These are phyloP conservation scores for Picathartes gymnocephalus DNA, from an alignment of 2,113 vertebrate genomes.

Conservation along the genomic window DNA sequence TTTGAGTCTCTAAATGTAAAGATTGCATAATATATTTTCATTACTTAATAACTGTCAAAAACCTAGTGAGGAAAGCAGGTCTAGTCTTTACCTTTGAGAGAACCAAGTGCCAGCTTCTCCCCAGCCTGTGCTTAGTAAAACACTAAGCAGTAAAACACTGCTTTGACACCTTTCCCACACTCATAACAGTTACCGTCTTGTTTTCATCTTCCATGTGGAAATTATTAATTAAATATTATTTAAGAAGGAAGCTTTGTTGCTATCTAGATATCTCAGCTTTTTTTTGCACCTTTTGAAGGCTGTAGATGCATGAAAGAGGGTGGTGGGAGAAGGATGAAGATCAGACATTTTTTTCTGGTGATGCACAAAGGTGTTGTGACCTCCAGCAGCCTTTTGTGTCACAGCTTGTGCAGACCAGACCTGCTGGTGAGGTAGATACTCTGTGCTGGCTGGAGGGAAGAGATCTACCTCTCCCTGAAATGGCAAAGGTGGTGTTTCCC, in stretches of 20 bases:
- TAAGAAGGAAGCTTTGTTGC: not conserved
- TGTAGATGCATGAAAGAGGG: not conserved
- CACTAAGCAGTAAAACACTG: not conserved
- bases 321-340: not conserved
- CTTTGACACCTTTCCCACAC: not conserved
- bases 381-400: not conserved
- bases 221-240: not conserved
- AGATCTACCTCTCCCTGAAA: not conserved
- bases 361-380: not conserved
- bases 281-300: not conserved
- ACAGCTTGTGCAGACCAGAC: fast-evolving
- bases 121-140: not conserved
- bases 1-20: not conserved
- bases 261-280: not conserved
- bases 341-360: not conserved
- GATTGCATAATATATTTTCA: not conserved
- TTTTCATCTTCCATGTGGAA: not conserved
- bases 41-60: not conserved
- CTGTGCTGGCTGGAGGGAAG: not conserved
- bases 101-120: not conserved
- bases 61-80: not conserved
- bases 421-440: not conserved
- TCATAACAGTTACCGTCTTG: not conserved
- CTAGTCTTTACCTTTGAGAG: not conserved
- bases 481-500: not conserved